Conservation (phyloP, 2,113 vertebrate genomes). For the Microcebus lehilahytsara region DNA sequence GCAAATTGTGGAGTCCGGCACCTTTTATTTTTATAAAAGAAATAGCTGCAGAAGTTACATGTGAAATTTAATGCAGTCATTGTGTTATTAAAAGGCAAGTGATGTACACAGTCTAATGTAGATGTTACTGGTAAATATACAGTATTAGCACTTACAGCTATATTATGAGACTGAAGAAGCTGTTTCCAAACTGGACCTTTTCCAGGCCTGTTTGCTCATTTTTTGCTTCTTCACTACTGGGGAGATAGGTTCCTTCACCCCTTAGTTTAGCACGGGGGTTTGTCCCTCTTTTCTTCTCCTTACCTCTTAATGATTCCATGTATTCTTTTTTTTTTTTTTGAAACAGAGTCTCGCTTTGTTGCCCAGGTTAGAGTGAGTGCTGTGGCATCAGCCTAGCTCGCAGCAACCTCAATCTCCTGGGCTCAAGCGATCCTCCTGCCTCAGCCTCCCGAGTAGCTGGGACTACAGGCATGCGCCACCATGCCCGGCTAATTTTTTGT, state of each 20-base stretch:
- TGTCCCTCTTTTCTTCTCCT: conserved; percentile 6
- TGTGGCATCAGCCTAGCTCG: too few relatives aligned
- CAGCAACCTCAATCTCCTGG: too few relatives aligned
- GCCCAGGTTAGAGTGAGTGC: too few relatives aligned
- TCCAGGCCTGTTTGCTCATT: neutral
- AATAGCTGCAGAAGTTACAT: neutral
- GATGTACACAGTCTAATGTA: neutral
- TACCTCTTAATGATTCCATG: neutral
- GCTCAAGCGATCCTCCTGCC: too few relatives aligned
- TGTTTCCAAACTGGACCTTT: neutral
- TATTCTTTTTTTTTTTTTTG: neutral
- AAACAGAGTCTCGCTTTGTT: too few relatives aligned
- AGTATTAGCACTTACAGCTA: neutral
- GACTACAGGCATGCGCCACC: too few relatives aligned
- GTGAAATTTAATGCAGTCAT: neutral
- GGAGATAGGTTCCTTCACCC: neutral
- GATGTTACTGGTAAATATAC: neutral
- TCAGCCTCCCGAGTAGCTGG: too few relatives aligned
- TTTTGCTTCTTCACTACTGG: neutral
- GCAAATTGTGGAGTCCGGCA: neutral
- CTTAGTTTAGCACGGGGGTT: neutral
- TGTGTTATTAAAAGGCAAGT: neutral
- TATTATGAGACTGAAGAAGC: neutral
- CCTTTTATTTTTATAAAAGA: conserved; percentile 1
- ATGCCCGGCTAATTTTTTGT: too few relatives aligned